Evolutionary conservation across 2,797 vertebrate species (phyloP).

Genomic region (Propithecus deckenii): DNA sequence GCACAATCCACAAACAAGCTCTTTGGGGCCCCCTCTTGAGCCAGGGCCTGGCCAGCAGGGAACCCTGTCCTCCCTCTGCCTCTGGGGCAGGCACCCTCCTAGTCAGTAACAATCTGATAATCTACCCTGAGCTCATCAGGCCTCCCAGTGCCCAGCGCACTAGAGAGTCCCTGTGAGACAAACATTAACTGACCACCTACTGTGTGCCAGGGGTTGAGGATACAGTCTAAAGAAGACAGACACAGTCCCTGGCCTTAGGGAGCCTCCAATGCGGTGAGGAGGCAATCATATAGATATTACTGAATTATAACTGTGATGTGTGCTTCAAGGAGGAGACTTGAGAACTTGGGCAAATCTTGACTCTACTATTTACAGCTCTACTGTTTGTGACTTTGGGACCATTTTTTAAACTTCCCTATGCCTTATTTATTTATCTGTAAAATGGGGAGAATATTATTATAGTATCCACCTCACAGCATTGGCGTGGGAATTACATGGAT

Average conservation of each 20-base stretch:
- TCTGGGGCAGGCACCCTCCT: not conserved
- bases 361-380: not conserved
- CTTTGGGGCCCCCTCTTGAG: not conserved
- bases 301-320: not conserved
- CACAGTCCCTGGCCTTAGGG: not conserved
- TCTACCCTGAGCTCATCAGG: not conserved
- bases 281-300: not conserved
- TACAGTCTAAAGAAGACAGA: not conserved
- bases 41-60: not conserved
- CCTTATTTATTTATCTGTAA: slow-evolving; percentile 25
- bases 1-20: not conserved
- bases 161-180: not conserved
- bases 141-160: not conserved
- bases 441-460: not conserved
- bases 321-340: not conserved
- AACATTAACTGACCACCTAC: not conserved
- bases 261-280: not conserved
- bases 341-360: not conserved
- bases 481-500: not conserved
- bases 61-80: not conserved
- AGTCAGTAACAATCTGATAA: not conserved
- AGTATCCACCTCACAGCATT: not conserved
- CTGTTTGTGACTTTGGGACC: not conserved
- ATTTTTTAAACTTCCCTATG: not conserved
- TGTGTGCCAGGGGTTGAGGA: not conserved